phyloP scores from a whole-genome alignment of 2,797 vertebrate genomes.

The Valencia hispanica region DNA sequence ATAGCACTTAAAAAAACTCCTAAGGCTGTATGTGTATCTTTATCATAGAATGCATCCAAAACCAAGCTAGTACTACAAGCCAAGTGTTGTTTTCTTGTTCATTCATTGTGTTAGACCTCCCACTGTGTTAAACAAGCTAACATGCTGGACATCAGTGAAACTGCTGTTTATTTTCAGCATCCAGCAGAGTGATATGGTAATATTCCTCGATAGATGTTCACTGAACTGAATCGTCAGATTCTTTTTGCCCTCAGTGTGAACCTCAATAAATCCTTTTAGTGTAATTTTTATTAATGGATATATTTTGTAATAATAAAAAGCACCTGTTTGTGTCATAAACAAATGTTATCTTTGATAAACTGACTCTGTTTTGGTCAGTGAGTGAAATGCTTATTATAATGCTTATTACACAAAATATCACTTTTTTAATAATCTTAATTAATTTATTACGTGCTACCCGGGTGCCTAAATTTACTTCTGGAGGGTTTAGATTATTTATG shows the following conservation, averaged over 20 bases:
- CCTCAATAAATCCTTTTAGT: constrained; percentile 1
- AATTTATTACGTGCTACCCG: neutral
- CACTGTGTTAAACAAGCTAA: constrained; percentile 7
- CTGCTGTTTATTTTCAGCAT: constrained; percentile 18
- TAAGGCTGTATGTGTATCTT: neutral
- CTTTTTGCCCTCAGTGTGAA: neutral
- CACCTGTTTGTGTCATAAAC: constrained; percentile 16
- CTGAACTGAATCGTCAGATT: neutral
- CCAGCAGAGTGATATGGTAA: neutral
- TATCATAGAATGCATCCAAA: neutral
- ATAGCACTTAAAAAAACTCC: neutral
- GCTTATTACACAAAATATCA: neutral
- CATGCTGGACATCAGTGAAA: neutral
- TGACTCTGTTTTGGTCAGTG: neutral
- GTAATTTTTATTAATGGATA: neutral
- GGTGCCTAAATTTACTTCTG: constrained; percentile 9
- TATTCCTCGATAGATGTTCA: neutral
- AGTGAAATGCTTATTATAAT: too few relatives aligned
- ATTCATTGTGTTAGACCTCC: constrained; percentile 17
- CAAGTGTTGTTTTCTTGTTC: neutral
- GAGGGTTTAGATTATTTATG: constrained; percentile 25
- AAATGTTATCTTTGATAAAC: constrained; percentile 11
- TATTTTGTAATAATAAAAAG: constrained; percentile 10
- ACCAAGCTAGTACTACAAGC: neutral
- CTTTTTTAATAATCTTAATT: constrained; percentile 2